Percentiles rank a stretch among this genome's conserved stretches.
These are phyloP conservation scores for Pica pica DNA, from an alignment of 2,113 vertebrate species.

Conservation along the genomic window DNA sequence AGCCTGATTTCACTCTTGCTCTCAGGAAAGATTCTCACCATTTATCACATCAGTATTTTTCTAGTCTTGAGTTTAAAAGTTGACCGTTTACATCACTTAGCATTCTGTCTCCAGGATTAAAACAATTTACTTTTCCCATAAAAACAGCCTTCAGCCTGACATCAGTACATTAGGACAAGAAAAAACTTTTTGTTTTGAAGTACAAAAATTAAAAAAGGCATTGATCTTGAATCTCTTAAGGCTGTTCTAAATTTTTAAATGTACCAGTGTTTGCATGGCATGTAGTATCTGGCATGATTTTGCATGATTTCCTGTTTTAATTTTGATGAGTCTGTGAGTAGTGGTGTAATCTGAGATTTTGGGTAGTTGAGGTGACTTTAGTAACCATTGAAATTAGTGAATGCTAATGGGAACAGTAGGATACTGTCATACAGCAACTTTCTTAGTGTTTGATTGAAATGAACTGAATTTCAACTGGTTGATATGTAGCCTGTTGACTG, in stretches of 20 bases:
- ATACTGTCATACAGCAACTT: neutral
- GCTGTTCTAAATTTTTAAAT: neutral
- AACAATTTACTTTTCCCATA: neutral
- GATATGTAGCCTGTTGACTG: neutral
- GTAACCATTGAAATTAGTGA: neutral
- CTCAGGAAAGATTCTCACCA: neutral
- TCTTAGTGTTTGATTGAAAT: neutral
- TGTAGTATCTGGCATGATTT: slow-evolving; percentile 10
- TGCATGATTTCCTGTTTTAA: neutral
- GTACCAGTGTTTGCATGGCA: neutral
- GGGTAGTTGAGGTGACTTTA: neutral
- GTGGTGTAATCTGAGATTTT: neutral
- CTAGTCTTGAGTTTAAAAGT: neutral
- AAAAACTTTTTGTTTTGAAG: neutral
- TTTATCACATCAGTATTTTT: neutral
- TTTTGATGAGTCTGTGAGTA: neutral
- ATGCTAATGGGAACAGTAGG: neutral
- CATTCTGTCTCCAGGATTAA: neutral
- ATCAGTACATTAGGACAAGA: neutral
- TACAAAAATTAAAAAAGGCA: neutral
- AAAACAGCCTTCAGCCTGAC: neutral
- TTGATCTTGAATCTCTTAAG: neutral
- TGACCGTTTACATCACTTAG: neutral
- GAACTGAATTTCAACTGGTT: neutral
- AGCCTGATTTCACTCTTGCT: neutral